Percentiles rank a stretch among this genome's conserved stretches.
These are phyloP conservation scores for Microctonus brassicae DNA, from an alignment of 2,888 invertebrate species.

Conservation along the genomic window DNA sequence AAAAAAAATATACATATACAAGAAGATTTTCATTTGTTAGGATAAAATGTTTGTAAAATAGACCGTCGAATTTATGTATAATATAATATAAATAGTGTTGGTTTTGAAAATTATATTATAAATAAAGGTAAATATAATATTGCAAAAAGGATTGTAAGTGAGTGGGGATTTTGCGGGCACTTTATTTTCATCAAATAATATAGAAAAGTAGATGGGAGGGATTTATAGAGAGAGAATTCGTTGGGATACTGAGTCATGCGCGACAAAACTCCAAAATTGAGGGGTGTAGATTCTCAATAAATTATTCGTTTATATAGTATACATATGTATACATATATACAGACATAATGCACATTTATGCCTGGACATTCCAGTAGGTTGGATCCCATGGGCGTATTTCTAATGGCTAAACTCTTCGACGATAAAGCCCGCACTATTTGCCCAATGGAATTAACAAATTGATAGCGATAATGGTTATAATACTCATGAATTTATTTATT, in stretches of 20 bases:
- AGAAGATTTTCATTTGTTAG: background rate
- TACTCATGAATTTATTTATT: background rate
- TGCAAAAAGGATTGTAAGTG: constrained; percentile 15
- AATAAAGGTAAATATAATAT: constrained; percentile 24
- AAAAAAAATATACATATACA: background rate
- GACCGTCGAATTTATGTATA: background rate
- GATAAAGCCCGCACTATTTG: background rate
- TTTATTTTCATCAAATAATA: constrained; percentile 61
- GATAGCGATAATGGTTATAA: background rate
- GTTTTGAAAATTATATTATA: no score
- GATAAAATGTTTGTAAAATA: background rate
- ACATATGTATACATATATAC: background rate
- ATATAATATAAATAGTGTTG: constrained; percentile 11
- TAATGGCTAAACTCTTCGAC: background rate
- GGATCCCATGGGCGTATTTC: background rate
- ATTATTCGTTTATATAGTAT: constrained; percentile 5
- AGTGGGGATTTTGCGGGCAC: constrained; percentile 59
- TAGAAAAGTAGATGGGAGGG: constrained; percentile 42
- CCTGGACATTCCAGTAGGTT: background rate
- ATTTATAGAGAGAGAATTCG: constrained; percentile 30
- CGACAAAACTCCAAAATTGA: background rate
- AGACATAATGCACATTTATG: background rate
- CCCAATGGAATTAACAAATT: background rate
- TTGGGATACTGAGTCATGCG: constrained; percentile 10
- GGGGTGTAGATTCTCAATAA: constrained; percentile 22